Evolutionary conservation across 2,888 invertebrate species (phyloP).

Genomic region (Drosophila rubida): DNA sequence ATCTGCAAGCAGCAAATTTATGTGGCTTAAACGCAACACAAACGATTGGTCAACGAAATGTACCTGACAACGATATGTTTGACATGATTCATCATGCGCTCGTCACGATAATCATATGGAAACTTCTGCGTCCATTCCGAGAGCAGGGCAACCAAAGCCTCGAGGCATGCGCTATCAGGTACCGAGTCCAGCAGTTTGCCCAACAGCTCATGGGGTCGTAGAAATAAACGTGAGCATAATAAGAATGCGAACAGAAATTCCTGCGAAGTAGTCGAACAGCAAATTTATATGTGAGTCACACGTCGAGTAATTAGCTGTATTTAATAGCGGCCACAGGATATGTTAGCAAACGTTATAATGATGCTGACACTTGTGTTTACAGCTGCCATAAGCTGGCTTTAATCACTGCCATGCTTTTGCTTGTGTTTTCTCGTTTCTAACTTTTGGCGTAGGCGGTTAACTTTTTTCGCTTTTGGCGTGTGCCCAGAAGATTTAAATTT

Average conservation of each 20-base stretch:
- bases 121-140: conserved; percentile 84
- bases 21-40: not conserved
- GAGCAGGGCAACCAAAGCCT: conserved; percentile 83
- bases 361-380: conserved; percentile 62
- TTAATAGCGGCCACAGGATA: conserved; percentile 25
- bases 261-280: conserved; percentile 51
- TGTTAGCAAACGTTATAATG: conserved; percentile 65
- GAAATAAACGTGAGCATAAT: conserved; percentile 84
- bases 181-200: conserved; percentile 83
- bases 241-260: conserved; percentile 85
- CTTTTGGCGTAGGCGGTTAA: not conserved
- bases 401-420: not conserved
- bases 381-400: not conserved
- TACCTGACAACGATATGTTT: conserved; percentile 85
- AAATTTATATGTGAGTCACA: not conserved
- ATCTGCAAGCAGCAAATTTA: conserved; percentile 58
- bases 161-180: conserved; percentile 84
- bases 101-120: conserved; percentile 85
- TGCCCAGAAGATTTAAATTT: conserved; percentile 18
- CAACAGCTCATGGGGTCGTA: conserved; percentile 84
- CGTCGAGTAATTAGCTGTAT: conserved; percentile 6
- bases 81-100: conserved; percentile 85
- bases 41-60: conserved; percentile 31
- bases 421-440: not conserved
- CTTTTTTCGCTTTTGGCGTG: not conserved